Percentiles rank a stretch among this genome's conserved stretches.
phyloP scores from a whole-genome alignment of 2,888 invertebrate species.

The Blastobasis adustella region DNA sequence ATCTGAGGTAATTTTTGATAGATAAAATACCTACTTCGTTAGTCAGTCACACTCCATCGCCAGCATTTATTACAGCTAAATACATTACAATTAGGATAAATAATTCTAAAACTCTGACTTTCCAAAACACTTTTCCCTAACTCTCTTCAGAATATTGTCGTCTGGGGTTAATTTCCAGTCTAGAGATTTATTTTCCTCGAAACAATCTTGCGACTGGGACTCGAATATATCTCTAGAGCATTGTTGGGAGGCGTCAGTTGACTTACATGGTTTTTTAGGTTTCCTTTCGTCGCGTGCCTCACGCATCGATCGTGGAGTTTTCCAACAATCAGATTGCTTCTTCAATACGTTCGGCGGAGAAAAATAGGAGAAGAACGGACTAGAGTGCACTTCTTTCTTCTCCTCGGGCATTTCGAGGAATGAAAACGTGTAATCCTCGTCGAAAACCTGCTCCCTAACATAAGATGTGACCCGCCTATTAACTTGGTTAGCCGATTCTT shows the following conservation, averaged over 20 bases:
- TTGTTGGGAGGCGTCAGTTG: slow-evolving; percentile 27
- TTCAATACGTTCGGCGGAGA: slow-evolving; percentile 34
- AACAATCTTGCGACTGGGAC: slow-evolving; percentile 50
- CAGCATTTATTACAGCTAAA: background rate
- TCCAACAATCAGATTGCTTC: slow-evolving; percentile 38
- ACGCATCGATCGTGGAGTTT: slow-evolving; percentile 34
- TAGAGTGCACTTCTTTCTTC: slow-evolving; percentile 41
- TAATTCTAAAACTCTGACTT: slow-evolving; percentile 39
- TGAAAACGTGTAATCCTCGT: slow-evolving; percentile 55
- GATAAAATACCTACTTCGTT: too few relatives aligned
- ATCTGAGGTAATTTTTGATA: too few relatives aligned
- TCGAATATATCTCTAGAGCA: slow-evolving; percentile 60
- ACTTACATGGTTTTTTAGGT: slow-evolving; percentile 22
- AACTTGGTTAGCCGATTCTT: slow-evolving; percentile 13
- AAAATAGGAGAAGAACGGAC: slow-evolving; percentile 58
- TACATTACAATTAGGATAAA: background rate
- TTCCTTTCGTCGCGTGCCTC: slow-evolving; percentile 18
- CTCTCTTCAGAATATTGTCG: slow-evolving; percentile 47
- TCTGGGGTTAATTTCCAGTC: slow-evolving; percentile 55
- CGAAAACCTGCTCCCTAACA: slow-evolving; percentile 47
- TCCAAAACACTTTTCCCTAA: slow-evolving; percentile 54
- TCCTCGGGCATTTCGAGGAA: slow-evolving; percentile 46
- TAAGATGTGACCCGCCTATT: slow-evolving; percentile 44
- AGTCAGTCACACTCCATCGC: too few relatives aligned
- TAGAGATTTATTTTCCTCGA: slow-evolving; percentile 34